Evolutionary conservation across 2,888 invertebrate genomes (phyloP).

Genomic region (Nineta flava): DNA sequence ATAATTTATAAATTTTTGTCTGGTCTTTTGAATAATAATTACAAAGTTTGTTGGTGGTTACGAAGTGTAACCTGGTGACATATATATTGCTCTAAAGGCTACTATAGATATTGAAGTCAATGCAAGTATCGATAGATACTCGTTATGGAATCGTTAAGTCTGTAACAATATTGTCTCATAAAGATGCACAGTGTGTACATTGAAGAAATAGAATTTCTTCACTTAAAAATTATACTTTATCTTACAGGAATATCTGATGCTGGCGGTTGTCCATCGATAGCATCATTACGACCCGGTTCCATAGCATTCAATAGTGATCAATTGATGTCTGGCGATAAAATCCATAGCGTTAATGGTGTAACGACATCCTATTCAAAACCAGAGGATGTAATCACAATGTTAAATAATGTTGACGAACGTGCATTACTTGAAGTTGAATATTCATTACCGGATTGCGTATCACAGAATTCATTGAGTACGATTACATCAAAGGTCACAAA

Average conservation of each 20-base stretch:
- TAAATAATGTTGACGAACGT: conserved; percentile 57
- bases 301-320: conserved; percentile 60
- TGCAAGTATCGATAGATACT: too few relatives aligned
- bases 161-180: too few relatives aligned
- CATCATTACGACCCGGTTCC: conserved; percentile 51
- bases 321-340: conserved; percentile 60
- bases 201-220: too few relatives aligned
- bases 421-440: conserved; percentile 74
- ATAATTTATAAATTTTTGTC: too few relatives aligned
- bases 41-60: too few relatives aligned
- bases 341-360: conserved; percentile 69
- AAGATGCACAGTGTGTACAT: too few relatives aligned
- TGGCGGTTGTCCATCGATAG: conserved; percentile 47
- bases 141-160: too few relatives aligned
- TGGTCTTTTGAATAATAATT: too few relatives aligned
- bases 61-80: too few relatives aligned
- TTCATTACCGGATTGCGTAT: conserved; percentile 62
- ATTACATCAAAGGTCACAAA: conserved; percentile 65
- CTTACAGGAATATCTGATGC: conserved; percentile 49
- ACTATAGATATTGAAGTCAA: too few relatives aligned
- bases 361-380: conserved; percentile 58
- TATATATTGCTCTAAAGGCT: too few relatives aligned
- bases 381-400: conserved; percentile 56
- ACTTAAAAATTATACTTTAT: too few relatives aligned
- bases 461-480: conserved; percentile 50